These are phyloP conservation scores for Meganola albula DNA, from an alignment of 2,888 invertebrate species.

Conservation along the genomic window DNA sequence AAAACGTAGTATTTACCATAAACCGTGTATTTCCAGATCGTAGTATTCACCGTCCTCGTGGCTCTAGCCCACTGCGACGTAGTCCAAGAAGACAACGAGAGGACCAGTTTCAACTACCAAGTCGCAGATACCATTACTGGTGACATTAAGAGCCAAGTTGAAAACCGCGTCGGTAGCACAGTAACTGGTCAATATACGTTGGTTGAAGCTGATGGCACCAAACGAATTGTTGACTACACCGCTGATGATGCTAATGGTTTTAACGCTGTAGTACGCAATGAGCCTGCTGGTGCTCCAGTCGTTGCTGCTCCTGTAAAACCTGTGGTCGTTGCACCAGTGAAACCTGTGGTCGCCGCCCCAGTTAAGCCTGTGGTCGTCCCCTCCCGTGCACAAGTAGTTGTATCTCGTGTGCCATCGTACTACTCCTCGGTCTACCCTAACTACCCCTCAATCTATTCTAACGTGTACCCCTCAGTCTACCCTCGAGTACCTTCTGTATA, in stretches of 20 bases:
- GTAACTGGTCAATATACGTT: constrained; percentile 76
- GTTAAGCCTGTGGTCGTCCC: too few relatives aligned
- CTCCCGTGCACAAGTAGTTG: too few relatives aligned
- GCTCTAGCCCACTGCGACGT: constrained; percentile 53
- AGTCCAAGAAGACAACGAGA: constrained; percentile 51
- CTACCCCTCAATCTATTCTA: not conserved
- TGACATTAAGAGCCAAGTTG: constrained; percentile 74
- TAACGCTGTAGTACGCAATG: constrained; percentile 75
- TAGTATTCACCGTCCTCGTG: constrained; percentile 52
- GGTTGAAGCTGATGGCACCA: constrained; percentile 72
- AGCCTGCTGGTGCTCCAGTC: constrained; percentile 48
- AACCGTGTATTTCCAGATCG: constrained; percentile 38
- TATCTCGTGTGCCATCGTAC: too few relatives aligned
- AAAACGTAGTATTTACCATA: not conserved
- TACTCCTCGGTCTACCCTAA: too few relatives aligned
- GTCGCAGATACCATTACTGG: constrained; percentile 76
- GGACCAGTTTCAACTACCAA: constrained; percentile 69
- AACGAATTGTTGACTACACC: constrained; percentile 73
- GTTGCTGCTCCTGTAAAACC: constrained; percentile 28
- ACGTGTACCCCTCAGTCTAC: constrained; percentile 24
- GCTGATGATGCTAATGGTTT: constrained; percentile 72
- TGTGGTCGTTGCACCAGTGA: constrained; percentile 29
- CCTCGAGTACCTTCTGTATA: constrained; percentile 5
- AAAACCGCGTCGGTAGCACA: constrained; percentile 65
- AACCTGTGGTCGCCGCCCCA: constrained; percentile 29